Evolutionary conservation across 2,113 vertebrate species (phyloP).

Genomic region (Bufo gargarizans): DNA sequence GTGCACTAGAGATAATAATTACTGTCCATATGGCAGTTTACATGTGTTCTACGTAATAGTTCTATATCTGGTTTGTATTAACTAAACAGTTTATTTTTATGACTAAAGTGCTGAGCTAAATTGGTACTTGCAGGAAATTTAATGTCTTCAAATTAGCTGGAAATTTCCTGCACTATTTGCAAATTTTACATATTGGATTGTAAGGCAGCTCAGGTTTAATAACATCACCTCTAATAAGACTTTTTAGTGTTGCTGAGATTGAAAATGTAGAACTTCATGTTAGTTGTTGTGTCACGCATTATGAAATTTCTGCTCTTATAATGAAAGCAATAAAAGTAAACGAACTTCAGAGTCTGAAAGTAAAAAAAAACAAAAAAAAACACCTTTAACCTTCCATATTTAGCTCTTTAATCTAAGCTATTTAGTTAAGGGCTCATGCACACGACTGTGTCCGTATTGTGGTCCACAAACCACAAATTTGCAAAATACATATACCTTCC

Average conservation of each 20-base stretch:
- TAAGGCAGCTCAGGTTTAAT: conserved; percentile 9
- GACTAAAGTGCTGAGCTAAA: conserved; percentile 46
- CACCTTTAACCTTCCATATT: too few species aligned
- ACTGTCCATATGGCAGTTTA: conserved; percentile 42
- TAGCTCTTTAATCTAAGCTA: too few species aligned
- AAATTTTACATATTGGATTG: conserved; percentile 39
- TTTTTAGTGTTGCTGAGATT: neutral
- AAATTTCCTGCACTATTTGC: conserved; percentile 54
- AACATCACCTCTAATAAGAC: conserved; percentile 27
- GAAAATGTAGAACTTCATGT: neutral
- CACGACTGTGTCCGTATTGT: too few species aligned
- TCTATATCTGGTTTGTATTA: conserved; percentile 47
- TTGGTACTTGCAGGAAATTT: conserved; percentile 48
- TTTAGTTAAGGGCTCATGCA: too few species aligned
- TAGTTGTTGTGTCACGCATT: neutral
- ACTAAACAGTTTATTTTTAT: conserved; percentile 56
- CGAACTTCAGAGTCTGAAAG: too few species aligned
- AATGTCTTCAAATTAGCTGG: conserved; percentile 45
- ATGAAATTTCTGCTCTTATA: neutral
- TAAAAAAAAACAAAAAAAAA: too few species aligned
- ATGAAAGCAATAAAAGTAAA: too few species aligned
- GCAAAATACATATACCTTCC: too few species aligned
- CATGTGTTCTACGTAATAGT: conserved; percentile 45
- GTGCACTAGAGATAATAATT: conserved; percentile 31
- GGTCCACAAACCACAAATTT: too few species aligned